phyloP scores from a whole-genome alignment of 2,113 vertebrate species.

The Datnioides undecimradiatus region DNA sequence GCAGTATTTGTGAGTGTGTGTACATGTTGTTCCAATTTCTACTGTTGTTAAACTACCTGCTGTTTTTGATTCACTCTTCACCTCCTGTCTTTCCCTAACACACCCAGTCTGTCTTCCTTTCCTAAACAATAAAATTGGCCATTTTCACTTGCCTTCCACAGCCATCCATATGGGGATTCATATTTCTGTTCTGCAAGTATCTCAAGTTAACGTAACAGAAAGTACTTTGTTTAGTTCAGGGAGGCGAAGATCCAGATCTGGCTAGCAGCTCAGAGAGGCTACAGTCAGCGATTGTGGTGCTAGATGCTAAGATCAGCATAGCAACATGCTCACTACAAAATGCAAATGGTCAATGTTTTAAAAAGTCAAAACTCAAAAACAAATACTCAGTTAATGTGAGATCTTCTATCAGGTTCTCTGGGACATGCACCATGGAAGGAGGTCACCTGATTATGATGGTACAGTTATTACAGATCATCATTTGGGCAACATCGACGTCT shows the following conservation, averaged over 20 bases:
- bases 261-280: neutral
- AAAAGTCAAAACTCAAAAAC: no score
- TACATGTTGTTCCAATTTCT: neutral
- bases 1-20: neutral
- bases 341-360: no score
- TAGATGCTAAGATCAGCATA: no score
- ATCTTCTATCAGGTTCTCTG: no score
- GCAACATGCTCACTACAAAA: no score
- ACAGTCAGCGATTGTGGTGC: no score
- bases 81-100: neutral
- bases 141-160: neutral
- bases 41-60: constrained; percentile 10
- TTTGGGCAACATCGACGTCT: neutral
- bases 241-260: neutral
- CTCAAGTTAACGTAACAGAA: neutral
- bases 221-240: neutral
- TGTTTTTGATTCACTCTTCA: constrained; percentile 15
- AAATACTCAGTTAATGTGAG: no score
- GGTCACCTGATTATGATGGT: neutral
- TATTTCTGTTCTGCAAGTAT: neutral
- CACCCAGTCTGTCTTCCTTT: neutral
- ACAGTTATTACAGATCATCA: neutral
- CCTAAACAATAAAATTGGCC: neutral
- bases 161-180: neutral
- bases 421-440: no score